Conservation (phyloP, 2,113 vertebrate genomes). For the Entosphenus tridentatus region DNA sequence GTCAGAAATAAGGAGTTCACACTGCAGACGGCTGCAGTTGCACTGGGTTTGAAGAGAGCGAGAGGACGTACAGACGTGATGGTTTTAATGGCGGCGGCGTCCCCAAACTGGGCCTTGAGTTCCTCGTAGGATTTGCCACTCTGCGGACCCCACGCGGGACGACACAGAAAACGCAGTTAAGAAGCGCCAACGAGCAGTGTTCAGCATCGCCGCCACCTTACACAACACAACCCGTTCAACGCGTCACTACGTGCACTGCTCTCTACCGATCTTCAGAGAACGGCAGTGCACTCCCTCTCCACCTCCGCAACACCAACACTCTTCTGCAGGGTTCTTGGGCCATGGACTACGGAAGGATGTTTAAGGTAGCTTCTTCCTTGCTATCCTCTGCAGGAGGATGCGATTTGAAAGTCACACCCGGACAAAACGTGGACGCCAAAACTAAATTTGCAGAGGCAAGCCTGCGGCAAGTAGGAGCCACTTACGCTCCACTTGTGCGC, state of each 20-base stretch:
- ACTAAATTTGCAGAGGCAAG: neutral
- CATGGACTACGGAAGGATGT: too few relatives aligned
- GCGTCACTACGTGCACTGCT: neutral
- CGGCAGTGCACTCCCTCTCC: neutral
- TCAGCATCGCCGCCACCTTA: neutral
- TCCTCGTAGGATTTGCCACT: constrained; percentile 33
- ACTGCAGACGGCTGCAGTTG: too few relatives aligned
- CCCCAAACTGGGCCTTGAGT: constrained; percentile 27
- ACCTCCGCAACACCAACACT: too few relatives aligned
- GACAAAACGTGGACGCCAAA: too few relatives aligned
- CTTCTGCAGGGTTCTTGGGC: too few relatives aligned
- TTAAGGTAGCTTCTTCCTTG: too few relatives aligned
- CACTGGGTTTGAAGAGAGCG: too few relatives aligned
- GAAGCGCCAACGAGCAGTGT: neutral
- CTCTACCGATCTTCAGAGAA: neutral
- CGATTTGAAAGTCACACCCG: neutral
- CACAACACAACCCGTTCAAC: too few relatives aligned
- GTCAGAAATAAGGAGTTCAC: too few relatives aligned
- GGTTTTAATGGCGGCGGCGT: constrained; percentile 17
- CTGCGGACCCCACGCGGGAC: constrained; percentile 15
- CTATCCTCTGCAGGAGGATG: neutral
- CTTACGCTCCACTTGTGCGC: constrained; percentile 40
- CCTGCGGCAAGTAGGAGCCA: neutral
- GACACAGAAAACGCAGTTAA: neutral
- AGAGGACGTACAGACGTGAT: constrained; percentile 13